Percentiles rank a stretch among this genome's conserved stretches.
These are phyloP conservation scores for Drosophila mettleri DNA, from an alignment of 2,888 invertebrate species.

Conservation along the genomic window DNA sequence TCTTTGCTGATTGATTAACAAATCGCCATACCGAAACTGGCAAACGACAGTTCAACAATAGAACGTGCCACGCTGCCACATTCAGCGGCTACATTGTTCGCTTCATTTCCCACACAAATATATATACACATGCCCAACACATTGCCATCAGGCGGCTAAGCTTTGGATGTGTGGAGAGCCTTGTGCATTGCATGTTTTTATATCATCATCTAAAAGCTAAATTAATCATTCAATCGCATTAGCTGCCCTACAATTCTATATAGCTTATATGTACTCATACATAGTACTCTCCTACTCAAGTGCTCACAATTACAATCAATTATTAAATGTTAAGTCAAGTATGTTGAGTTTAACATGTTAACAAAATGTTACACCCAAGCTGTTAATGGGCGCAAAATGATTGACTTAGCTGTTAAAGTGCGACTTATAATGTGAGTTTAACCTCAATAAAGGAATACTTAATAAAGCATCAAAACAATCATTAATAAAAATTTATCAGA, in stretches of 20 bases:
- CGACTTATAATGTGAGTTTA: constrained; percentile 1
- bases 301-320: constrained; percentile 22
- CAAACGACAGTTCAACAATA: constrained; percentile 42
- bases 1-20: constrained; percentile 53
- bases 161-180: background rate
- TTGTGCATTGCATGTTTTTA: constrained; percentile 56
- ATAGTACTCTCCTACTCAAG: constrained; percentile 13
- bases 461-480: background rate
- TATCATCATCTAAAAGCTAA: constrained; percentile 61
- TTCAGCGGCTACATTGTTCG: constrained; percentile 14
- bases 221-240: constrained; percentile 70
- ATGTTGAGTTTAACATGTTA: background rate
- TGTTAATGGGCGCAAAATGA: background rate
- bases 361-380: background rate
- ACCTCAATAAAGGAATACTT: background rate
- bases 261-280: background rate
- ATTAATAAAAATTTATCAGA: constrained; percentile 6
- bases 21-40: constrained; percentile 42
- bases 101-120: constrained; percentile 4
- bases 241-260: constrained; percentile 27
- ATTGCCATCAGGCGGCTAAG: background rate
- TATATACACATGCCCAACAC: background rate
- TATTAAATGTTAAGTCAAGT: background rate
- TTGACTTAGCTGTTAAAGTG: background rate
- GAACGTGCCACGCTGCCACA: constrained; percentile 13